Percentiles rank a stretch among this genome's conserved stretches.
Conservation (phyloP, 92 coral and sea anemone genomes). For the Zoanthus sansibaricus region DNA sequence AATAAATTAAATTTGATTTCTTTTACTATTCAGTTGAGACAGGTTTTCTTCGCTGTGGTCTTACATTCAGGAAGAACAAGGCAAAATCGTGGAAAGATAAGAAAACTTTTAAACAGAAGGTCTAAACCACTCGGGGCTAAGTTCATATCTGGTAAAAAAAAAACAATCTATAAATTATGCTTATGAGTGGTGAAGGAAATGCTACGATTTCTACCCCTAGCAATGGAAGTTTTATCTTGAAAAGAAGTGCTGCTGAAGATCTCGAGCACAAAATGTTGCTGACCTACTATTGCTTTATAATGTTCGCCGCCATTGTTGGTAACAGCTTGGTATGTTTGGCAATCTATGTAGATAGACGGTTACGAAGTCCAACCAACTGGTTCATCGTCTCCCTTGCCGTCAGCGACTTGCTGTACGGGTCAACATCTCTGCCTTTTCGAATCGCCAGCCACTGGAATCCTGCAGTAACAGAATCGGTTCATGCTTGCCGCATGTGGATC, state of each 20-base stretch:
- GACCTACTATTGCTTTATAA: constrained; percentile 64
- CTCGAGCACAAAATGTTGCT: constrained; percentile 49
- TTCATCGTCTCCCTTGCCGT: constrained; percentile 96
- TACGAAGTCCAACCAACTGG: constrained; percentile 96
- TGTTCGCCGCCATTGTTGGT: constrained; percentile 83
- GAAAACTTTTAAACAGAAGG: background rate
- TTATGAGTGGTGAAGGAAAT: background rate
- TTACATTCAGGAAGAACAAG: background rate
- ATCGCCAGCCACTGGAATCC: constrained; percentile 52
- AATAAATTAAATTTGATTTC: background rate
- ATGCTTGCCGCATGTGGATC: constrained; percentile 78
- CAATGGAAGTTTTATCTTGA: background rate
- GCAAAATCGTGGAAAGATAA: background rate
- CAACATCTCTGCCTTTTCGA: constrained; percentile 74
- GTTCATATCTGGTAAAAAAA: background rate
- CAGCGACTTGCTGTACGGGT: constrained; percentile 84
- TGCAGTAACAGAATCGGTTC: constrained; percentile 34
- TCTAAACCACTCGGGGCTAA: background rate
- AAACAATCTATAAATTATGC: background rate
- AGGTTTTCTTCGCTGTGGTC: background rate
- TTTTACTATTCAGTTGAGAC: background rate
- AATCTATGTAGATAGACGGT: constrained; percentile 79
- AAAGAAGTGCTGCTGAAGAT: background rate
- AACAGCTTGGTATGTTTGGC: constrained; percentile 88
- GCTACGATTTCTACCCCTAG: background rate